These are phyloP conservation scores for Bicyclus anynana DNA, from an alignment of 1,140 invertebrate genomes.

Conservation along the genomic window DNA sequence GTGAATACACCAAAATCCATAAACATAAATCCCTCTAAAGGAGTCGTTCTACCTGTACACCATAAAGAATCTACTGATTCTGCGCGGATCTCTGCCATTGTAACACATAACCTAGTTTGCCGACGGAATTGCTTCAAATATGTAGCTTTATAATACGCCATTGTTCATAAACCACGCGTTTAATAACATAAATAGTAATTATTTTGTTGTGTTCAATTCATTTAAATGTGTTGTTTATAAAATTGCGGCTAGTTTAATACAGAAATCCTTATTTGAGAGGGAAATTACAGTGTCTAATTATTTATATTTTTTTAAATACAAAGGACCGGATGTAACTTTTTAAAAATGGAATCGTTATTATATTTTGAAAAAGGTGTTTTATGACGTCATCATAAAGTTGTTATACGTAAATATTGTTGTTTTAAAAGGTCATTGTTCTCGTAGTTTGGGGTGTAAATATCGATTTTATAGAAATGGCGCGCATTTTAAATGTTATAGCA, in stretches of 20 bases:
- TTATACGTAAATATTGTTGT: constrained; percentile 21
- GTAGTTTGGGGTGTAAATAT: constrained; percentile 51
- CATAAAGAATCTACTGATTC: constrained; percentile 44
- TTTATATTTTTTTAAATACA: not conserved
- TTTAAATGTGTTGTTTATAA: not conserved
- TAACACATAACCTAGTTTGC: constrained; percentile 53
- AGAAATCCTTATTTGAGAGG: not conserved
- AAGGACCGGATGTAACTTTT: not conserved
- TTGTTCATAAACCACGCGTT: not conserved
- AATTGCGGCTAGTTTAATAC: not conserved
- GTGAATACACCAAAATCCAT: constrained; percentile 5
- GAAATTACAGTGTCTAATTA: not conserved
- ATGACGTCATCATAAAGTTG: not conserved
- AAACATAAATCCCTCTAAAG: constrained; percentile 23
- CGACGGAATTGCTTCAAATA: constrained; percentile 29
- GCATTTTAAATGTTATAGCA: constrained; percentile 38
- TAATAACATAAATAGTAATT: not conserved
- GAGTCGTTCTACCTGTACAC: constrained; percentile 45
- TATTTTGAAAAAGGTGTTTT: not conserved
- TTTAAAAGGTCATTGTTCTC: constrained; percentile 53
- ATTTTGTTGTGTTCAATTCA: not conserved
- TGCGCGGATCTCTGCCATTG: constrained; percentile 53
- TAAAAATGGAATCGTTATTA: too few species aligned
- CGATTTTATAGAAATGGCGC: constrained; percentile 57
- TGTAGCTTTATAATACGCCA: constrained; percentile 11